phyloP scores from a whole-genome alignment of 1,140 invertebrate species.

The Dendroctonus ponderosae region DNA sequence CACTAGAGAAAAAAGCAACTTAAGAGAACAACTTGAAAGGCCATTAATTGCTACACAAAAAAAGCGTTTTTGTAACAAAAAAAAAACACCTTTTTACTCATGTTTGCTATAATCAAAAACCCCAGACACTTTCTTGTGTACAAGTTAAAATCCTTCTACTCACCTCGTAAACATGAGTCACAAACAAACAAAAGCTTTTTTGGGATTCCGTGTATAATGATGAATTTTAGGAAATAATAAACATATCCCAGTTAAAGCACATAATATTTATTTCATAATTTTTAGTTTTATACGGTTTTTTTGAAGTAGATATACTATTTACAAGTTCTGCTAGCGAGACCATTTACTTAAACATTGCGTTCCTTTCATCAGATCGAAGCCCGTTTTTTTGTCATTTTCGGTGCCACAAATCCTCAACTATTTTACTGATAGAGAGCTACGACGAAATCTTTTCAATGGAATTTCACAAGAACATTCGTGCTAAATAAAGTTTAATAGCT shows the following conservation, averaged over 20 bases:
- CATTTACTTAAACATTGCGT: constrained; percentile 41
- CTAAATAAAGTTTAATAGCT: neutral
- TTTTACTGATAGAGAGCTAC: constrained; percentile 25
- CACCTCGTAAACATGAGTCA: too few species aligned
- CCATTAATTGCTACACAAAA: too few species aligned
- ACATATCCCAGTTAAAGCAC: constrained; percentile 12
- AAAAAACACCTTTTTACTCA: too few species aligned
- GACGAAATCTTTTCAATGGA: constrained; percentile 3
- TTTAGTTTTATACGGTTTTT: constrained; percentile 46
- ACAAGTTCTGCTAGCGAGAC: constrained; percentile 50
- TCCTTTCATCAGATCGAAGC: constrained; percentile 1
- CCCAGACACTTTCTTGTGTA: too few species aligned
- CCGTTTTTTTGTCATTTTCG: constrained; percentile 19
- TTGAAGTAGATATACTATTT: constrained; percentile 45
- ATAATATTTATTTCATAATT: constrained; percentile 35
- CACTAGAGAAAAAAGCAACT: too few species aligned
- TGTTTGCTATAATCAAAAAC: too few species aligned
- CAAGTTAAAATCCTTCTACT: too few species aligned
- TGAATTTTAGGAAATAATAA: neutral
- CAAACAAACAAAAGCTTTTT: too few species aligned
- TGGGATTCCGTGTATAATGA: too few species aligned
- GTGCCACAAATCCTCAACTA: constrained; percentile 4
- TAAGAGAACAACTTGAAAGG: too few species aligned
- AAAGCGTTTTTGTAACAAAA: too few species aligned
- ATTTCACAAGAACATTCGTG: neutral